A percentile compares a stretch with the other conserved stretches of the same genome.
phyloP scores from a whole-genome alignment of 2,113 vertebrate genomes.

The Semnopithecus entellus region DNA sequence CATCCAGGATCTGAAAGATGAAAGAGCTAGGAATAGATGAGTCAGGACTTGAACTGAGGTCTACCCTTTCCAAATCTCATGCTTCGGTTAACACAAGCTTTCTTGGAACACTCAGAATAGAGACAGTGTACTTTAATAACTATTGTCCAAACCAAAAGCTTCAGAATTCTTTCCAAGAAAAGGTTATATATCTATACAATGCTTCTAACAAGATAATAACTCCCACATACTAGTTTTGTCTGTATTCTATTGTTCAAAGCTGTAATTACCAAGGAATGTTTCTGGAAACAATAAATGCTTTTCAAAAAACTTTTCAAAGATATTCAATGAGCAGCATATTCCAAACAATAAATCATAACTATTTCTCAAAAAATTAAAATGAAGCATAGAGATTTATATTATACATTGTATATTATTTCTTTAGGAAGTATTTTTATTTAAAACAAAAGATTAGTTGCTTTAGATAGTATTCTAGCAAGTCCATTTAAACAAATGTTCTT shows the following conservation, averaged over 20 bases:
- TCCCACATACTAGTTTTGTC: background rate
- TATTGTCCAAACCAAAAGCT: background rate
- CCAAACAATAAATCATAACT: slow-evolving; percentile 50
- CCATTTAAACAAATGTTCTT: background rate
- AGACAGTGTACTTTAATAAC: background rate
- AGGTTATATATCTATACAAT: background rate
- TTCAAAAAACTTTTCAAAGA: background rate
- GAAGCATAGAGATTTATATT: background rate
- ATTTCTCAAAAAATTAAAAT: slow-evolving; percentile 22
- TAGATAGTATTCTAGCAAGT: slow-evolving; percentile 6
- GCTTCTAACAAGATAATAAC: background rate
- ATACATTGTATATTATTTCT: background rate
- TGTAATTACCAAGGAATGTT: background rate
- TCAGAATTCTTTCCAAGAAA: background rate
- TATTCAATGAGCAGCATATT: background rate
- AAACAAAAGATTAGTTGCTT: slow-evolving; percentile 45
- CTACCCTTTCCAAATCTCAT: background rate
- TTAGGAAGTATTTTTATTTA: slow-evolving; percentile 19
- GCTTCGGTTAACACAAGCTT: background rate
- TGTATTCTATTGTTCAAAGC: slow-evolving; percentile 6
- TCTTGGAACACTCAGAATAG: background rate
- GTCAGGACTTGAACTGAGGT: background rate
- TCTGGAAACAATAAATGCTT: slow-evolving; percentile 49
- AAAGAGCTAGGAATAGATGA: background rate
- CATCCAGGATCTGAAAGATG: background rate